Evolutionary conservation across 2,113 vertebrate genomes (phyloP), one percentile per base, ranked within the genome.

Genomic region (Trogon melanurus): DNA sequence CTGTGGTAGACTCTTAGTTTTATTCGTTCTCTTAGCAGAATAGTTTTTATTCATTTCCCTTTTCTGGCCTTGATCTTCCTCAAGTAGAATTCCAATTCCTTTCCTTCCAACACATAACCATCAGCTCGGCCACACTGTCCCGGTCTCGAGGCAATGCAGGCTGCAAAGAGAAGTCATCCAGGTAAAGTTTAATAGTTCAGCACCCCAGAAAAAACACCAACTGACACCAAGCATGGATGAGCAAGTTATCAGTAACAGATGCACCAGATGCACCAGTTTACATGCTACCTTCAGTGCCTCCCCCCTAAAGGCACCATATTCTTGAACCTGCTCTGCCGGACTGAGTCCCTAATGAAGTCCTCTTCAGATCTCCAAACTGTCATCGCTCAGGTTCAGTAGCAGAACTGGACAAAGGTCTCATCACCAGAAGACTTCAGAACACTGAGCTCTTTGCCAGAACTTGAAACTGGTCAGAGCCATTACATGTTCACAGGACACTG

Each of bases 21-120:
- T 98, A 98, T 98, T 98, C 5, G 1, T 34, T 82, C 94, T 94
- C 86, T 54, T 47, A 71, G 65, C 16, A 78, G 72, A 82, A 36
- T 3, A 83, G n/a, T 48, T 88, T 87, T 64, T 96, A 97, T 97
- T 98, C 98, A 99, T 99, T 99, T 99, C 99, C 99, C 99, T 98
- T 99, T 99, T 96, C 99, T 99, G 97, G 99, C 99, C 97, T 99
- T 99, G 98, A 99, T 99, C 96, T 99, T 99, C 98, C 99, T 99
- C 98, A 99, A 94, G 95, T 99, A 99, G 98, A 99, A 99, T 96
- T 99, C 99, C 14, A 99, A 97, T 79, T 99, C 99, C 86, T 99
- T 99, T 96, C 99, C 99, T 79, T 99, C 99, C 85, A 99, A 98
- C 88, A 99, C 57, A 2, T 99, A 99, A 93, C 99, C 99, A 60